Base-by-base conservation (phyloP, 2,113 vertebrate species). In the Pachycephala philippinensis region DNA sequence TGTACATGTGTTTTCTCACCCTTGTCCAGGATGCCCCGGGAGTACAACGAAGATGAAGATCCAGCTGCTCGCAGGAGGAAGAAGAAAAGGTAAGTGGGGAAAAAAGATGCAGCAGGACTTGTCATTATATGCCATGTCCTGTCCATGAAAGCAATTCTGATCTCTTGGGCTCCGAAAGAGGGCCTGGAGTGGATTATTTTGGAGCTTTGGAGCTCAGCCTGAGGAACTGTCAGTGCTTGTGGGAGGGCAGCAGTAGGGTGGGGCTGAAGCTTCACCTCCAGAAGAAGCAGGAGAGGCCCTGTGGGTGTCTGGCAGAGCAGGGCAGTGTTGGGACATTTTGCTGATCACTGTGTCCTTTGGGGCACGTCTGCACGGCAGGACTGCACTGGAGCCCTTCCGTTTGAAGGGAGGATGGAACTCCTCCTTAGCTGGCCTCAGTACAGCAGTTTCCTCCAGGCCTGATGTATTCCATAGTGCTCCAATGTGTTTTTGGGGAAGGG, bases 1-100 rank as follows among this genome's bases (percentile, higher is more conserved):
- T 90, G 52, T 65, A 11, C 15, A 0, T 11, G 11, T 78, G n/a
- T 37, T 87, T 96, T 95, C 92, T 94, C 3, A 1, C 17, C 64
- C n/a, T 78, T 81, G 93, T 93, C 31, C 95, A 99, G 99, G 95
- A 99, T 99, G 99, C 99, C 99, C n/a, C 98, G 99, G 95, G 99
- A 99, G 95, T 99, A 99, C 97, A 99, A 99, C 0, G 99, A 99
- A 94, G 99, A 99, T 93, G 99, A 99, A 97, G 99, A 99, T 94
- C 99, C 99, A 64, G 99, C 99, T 59, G 99, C 99, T n/a, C 98
- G 99, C 59, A 98, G 99, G 89, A 98, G 99, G 83, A 99, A 99
- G 96, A 99, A 99, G 92, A 99, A 99, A 97, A 99, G 99, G 99
- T 99, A 70, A 96, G 68, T 15, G 42, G 23, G 39, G 24, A 49